These are phyloP conservation scores for Caradrina kadenii DNA, from an alignment of 2,888 invertebrate species.

Conservation along the genomic window DNA sequence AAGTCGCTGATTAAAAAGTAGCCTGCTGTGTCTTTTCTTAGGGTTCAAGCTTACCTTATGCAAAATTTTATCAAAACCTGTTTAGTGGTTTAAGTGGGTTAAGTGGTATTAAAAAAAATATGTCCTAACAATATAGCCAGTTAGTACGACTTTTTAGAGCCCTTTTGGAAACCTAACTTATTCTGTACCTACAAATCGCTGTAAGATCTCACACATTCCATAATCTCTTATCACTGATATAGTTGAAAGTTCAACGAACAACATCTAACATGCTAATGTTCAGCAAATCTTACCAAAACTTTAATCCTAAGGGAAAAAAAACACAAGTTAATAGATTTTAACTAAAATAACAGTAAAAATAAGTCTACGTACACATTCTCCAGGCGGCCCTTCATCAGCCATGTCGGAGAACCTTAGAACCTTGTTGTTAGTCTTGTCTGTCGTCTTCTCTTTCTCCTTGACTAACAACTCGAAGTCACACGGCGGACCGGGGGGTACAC, in stretches of 20 bases:
- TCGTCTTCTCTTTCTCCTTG: constrained; percentile 70
- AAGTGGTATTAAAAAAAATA: no score
- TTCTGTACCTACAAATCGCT: no score
- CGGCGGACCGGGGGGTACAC: constrained; percentile 96
- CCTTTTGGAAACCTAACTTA: no score
- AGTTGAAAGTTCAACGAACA: not conserved
- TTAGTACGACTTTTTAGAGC: no score
- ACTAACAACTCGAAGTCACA: constrained; percentile 92
- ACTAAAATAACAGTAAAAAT: not conserved
- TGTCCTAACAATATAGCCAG: no score
- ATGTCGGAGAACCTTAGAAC: constrained; percentile 92
- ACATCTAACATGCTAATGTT: not conserved
- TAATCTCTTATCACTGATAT: no score
- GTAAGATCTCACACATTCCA: no score
- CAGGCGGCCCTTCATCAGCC: constrained; percentile 88
- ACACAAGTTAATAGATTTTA: not conserved
- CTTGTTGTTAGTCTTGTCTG: constrained; percentile 81
- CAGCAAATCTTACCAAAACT: not conserved
- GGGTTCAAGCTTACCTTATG: no score
- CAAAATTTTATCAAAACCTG: no score
- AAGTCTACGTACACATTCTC: constrained; percentile 77
- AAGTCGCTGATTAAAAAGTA: no score
- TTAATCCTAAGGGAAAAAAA: not conserved
- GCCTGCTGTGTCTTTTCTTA: no score
- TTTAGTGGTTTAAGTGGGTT: no score